A percentile compares a stretch with the other conserved stretches of the same genome.
phyloP scores from a whole-genome alignment of 2,797 vertebrate genomes.

The Oreortyx pictus region DNA sequence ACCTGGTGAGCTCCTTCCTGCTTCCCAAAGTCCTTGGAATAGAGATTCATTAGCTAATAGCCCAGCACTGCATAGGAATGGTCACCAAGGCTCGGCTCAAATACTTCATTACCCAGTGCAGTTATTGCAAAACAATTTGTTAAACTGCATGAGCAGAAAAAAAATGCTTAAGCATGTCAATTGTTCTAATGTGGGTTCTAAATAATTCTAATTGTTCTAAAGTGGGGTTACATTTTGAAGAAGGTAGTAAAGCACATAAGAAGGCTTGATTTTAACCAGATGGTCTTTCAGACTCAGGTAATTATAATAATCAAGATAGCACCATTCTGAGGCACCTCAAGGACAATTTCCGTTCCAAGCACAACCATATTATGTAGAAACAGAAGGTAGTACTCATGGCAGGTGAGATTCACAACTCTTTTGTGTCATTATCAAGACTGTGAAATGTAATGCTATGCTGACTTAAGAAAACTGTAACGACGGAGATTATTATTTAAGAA shows the following conservation, averaged over 20 bases:
- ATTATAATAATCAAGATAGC: conserved; percentile 48
- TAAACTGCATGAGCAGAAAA: conserved; percentile 14
- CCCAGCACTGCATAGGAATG: not conserved
- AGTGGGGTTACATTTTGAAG: conserved; percentile 12
- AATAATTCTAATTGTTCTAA: not conserved
- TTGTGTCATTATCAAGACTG: not conserved
- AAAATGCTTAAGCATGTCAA: conserved; percentile 40
- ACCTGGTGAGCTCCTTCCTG: not conserved
- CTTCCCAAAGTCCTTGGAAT: not conserved
- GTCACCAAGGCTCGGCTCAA: not conserved
- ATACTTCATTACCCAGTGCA: conserved; percentile 16
- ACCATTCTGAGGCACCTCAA: conserved; percentile 52
- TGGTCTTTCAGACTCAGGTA: conserved; percentile 52
- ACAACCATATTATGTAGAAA: conserved; percentile 32
- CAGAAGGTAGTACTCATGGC: conserved; percentile 6
- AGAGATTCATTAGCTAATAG: conserved; percentile 19
- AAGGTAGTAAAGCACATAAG: not conserved
- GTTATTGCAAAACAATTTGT: conserved; percentile 57
- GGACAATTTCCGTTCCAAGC: conserved; percentile 47
- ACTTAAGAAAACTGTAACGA: conserved; percentile 54
- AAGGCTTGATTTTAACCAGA: conserved; percentile 58
- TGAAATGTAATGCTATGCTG: conserved; percentile 36
- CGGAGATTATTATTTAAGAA: conserved; percentile 54
- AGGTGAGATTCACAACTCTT: conserved; percentile 47
- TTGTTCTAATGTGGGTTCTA: not conserved